Evolutionary conservation across 2,888 invertebrate species (phyloP), one percentile per base, ranked within the genome.

Genomic region (Beris morrisii): DNA sequence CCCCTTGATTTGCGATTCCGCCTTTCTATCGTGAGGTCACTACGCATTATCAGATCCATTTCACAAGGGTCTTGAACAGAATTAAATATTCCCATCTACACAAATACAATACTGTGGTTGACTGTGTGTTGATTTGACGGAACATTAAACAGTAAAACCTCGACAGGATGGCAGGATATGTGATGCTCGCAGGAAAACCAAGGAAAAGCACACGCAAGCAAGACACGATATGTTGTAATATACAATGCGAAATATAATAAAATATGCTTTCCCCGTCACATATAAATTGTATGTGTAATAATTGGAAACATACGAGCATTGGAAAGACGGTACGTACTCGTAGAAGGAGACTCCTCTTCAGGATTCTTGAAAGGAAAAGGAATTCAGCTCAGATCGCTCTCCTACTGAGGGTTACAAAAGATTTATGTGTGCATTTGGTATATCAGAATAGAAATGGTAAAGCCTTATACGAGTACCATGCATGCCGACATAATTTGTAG

Each of bases 261-360:
- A 53, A 53, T 53, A 53, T 53, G 30, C 30, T 30, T 53, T 53
- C 31, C 30, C 12, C 30, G 53, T n/a, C 53, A 30, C 30, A 53
- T 53, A 53, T 53, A 53, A 53, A 53, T 53, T 31, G 53, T 30
- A 30, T 53, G 53, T 30, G 31, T 30, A 53, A 53, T 53, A 53
- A 53, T 30, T 22, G 2, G 53, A 53, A 53, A 53, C 53, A 31
- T 30, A 53, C 30, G 53, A 28, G 30, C 11, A 30, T 9, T 38
- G 9, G 28, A 50, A 53, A 53, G 31, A 30, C 12, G 53, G 31
- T 30, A 30, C 53, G 31, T 53, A 31, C 28, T 30, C 30, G 30
- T 53, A 28, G 31, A 30, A 53, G 28, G 31, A 11, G 53, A 31
- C 30, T 53, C 52, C 30, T 11, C 9, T 53, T 53, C 46, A 38